Percentiles rank a stretch among this genome's conserved stretches.
phyloP scores from a whole-genome alignment of 1,140 invertebrate genomes.

The Eumaeus atala region DNA sequence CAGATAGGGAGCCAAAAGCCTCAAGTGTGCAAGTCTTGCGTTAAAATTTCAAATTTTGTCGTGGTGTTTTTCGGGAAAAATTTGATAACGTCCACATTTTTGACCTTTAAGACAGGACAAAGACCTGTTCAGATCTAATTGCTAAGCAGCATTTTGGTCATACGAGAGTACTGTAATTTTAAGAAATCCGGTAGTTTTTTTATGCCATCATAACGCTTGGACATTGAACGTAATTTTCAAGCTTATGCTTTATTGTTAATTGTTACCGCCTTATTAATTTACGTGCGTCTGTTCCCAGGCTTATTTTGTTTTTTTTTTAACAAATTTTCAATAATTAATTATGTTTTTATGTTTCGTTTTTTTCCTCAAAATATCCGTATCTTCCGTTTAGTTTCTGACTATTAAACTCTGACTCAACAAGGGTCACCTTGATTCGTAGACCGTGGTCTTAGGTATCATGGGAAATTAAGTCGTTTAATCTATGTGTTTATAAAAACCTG shows the following conservation, averaged over 20 bases:
- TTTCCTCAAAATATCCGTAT: no score
- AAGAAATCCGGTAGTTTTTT: neutral
- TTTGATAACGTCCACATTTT: no score
- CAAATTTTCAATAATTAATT: neutral
- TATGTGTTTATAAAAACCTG: neutral
- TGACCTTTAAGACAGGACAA: no score
- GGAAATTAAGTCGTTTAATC: neutral
- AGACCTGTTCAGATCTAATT: no score
- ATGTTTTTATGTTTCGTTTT: neutral
- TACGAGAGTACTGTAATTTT: neutral
- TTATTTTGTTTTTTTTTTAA: conserved; percentile 1
- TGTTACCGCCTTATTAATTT: neutral
- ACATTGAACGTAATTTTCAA: conserved; percentile 9
- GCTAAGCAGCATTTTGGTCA: no score
- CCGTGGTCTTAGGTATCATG: neutral
- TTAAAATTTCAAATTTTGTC: no score
- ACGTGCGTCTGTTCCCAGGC: neutral
- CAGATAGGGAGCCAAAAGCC: no score
- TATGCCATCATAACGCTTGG: conserved; percentile 1
- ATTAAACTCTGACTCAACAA: neutral
- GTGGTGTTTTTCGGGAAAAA: no score
- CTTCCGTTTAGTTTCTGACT: neutral
- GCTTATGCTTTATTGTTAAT: conserved; percentile 11
- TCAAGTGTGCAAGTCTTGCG: no score
- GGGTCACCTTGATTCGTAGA: conserved; percentile 2